Evolutionary conservation across 2,888 invertebrate species (phyloP), one percentile per base, ranked within the genome.

Genomic region (Sinhomidia bicolor): DNA sequence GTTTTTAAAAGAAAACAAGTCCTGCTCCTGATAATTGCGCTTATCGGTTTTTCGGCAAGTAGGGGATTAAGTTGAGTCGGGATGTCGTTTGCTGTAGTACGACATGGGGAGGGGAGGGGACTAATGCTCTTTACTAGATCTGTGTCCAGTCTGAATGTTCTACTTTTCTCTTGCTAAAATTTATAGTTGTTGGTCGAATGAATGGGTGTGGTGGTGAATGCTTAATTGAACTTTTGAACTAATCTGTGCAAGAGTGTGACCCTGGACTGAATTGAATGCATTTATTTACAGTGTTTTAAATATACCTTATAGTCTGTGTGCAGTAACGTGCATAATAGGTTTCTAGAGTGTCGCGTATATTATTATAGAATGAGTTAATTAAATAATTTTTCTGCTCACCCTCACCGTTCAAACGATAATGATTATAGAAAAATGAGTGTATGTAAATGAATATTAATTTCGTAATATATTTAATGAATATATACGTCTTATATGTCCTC

Each of bases 401-500:
- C 57, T 44, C 60, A 80, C 36, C 17, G 29, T 82, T 51, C 47
- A 51, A 68, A 54, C 36, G 9, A 68, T 51, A 82, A 83, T 0
- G 4, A 20, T 85, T 23, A 54, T 51, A 81, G 71, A 80, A 20
- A 87, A 47, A 71, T 71, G 44, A n/a, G 36, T 71, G 79, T 36
- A 57, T 79, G 26, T 65, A 76, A n/a, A 76, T 74, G n/a, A 71
- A 20, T 54, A 32, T 83, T 71, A 20, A 68, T 82, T 44, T 74
- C 12, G 14, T 32, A 57, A 26, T 17, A 26, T 17, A n/a, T 14
- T 78, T 29, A 32, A 78, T 85, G 17, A 80, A 80, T 80, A 60
- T 80, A 60, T 68, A 81, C 62, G 44, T 80, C 62, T 84, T 88
- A 88, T 41, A 68, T 88, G 88, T 88, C 88, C 76, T 90, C 79